phyloP scores from a whole-genome alignment of 2,113 vertebrate species.

The Corythornis vintsioides region DNA sequence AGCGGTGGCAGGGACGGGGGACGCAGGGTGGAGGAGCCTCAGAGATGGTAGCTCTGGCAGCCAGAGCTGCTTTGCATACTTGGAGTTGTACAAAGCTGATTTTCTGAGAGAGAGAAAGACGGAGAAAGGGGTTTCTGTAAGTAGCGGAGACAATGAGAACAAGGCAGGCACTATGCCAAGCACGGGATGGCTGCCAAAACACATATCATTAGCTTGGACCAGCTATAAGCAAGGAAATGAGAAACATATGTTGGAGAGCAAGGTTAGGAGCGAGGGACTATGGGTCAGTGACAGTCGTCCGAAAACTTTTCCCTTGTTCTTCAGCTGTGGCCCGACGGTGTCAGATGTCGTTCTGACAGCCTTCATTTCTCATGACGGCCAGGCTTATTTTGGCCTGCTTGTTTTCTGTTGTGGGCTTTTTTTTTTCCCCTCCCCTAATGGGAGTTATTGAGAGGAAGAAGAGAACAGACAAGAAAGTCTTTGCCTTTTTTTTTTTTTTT shows the following conservation, averaged over 20 bases:
- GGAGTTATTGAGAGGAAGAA: slow-evolving; percentile 56
- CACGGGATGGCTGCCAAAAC: slow-evolving; percentile 81
- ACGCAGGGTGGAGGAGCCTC: slow-evolving; percentile 5
- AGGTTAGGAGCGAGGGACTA: slow-evolving; percentile 82
- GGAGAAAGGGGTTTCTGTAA: slow-evolving; percentile 84
- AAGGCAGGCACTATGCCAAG: slow-evolving; percentile 85
- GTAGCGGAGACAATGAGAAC: slow-evolving; percentile 84
- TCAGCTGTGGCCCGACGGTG: slow-evolving; percentile 79
- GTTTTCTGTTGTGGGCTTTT: slow-evolving; percentile 25
- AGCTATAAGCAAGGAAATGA: slow-evolving; percentile 86
- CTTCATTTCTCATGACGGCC: slow-evolving; percentile 83
- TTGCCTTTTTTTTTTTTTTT: slow-evolving; percentile 71
- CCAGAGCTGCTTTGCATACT: slow-evolving; percentile 78
- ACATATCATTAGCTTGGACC: slow-evolving; percentile 86
- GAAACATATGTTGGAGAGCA: slow-evolving; percentile 82
- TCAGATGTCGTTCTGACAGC: slow-evolving; percentile 79
- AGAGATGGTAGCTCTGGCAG: slow-evolving; percentile 76
- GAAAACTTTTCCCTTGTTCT: slow-evolving; percentile 82
- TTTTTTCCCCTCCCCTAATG: slow-evolving; percentile 52
- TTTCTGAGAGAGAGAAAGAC: slow-evolving; percentile 75
- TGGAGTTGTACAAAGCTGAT: slow-evolving; percentile 77
- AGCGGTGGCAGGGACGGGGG: not conserved
- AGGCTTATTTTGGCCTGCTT: slow-evolving; percentile 64
- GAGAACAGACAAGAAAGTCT: slow-evolving; percentile 61
- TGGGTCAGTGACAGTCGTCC: slow-evolving; percentile 80